These are phyloP conservation scores for Pseudochirops corinnae DNA, from an alignment of 2,797 vertebrate species.

Conservation along the genomic window DNA sequence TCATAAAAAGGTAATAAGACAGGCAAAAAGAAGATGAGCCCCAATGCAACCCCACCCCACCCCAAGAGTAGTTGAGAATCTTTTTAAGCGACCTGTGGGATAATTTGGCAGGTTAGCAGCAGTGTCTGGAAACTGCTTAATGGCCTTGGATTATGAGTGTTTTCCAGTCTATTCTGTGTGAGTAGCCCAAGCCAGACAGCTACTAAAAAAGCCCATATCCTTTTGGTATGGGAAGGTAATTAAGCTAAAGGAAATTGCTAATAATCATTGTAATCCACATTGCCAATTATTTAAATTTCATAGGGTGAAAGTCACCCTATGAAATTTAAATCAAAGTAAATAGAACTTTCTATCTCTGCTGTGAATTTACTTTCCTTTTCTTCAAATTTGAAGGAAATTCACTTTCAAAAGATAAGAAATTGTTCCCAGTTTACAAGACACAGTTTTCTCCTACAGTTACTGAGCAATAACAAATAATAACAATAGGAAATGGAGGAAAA, in stretches of 20 bases:
- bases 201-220: not conserved
- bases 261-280: conserved; percentile 35
- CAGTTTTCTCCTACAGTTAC: not conserved
- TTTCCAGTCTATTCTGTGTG: conserved; percentile 16
- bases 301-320: conserved; percentile 21
- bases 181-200: not conserved
- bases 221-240: conserved; percentile 15
- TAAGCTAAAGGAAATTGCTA: conserved; percentile 18
- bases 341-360: not conserved
- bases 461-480: not conserved
- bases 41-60: not conserved
- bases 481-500: not conserved
- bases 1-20: conserved; percentile 45
- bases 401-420: not conserved
- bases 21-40: conserved; percentile 14
- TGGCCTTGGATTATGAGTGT: conserved; percentile 8
- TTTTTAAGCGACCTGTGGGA: not conserved
- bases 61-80: conserved; percentile 20
- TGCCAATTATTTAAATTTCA: conserved; percentile 29
- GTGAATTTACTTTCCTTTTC: not conserved
- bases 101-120: not conserved
- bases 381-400: not conserved
- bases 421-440: not conserved
- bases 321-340: not conserved
- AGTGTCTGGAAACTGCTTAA: conserved; percentile 3